Evolutionary conservation across 2,113 vertebrate genomes (phyloP), one percentile per base, ranked within the genome.

Genomic region (Rafetus swinhoei): DNA sequence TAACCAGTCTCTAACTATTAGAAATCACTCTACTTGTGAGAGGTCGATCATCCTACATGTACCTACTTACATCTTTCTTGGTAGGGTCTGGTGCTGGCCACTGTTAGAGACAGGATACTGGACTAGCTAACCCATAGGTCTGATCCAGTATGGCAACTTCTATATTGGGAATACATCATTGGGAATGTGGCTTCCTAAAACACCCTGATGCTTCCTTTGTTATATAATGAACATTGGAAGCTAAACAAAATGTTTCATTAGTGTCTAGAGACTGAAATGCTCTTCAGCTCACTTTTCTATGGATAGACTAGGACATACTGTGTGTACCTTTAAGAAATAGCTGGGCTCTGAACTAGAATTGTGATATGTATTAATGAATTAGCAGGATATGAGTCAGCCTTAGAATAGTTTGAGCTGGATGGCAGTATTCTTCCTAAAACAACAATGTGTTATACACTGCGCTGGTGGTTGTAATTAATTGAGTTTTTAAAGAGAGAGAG

Each of bases 321-420:
- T 86, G 89, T 91, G 62, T 89, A 56, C 56, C 91, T 65, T 32
- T 52, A 80, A 90, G 86, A 94, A 96, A 93, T 94, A 0, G 91
- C 93, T 93, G 94, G 69, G 88, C 83, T 94, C 32, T 69, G 91
- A 86, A 59, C 65, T 84, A 53, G 81, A 91, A 82, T 93, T 91
- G 53, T 72, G 87, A 96, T 96, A 77, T 93, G 90, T 95, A 85
- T 97, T 97, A 97, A 95, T 95, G 96, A 97, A 94, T 97, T 96
- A 97, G 90, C 96, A 96, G 97, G 95, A 97, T 97, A 19, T 97
- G 96, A 95, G 93, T 97, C 95, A 97, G 94, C 79, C 95, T 95
- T 97, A 93, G 93, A 96, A 93, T 87, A 86, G 94, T 59, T 94
- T 19, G 82, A 92, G 77, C 96, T 97, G 95, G 94, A 95, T 96